phyloP scores from a whole-genome alignment of 2,113 vertebrate species.

The Poecilia latipinna region DNA sequence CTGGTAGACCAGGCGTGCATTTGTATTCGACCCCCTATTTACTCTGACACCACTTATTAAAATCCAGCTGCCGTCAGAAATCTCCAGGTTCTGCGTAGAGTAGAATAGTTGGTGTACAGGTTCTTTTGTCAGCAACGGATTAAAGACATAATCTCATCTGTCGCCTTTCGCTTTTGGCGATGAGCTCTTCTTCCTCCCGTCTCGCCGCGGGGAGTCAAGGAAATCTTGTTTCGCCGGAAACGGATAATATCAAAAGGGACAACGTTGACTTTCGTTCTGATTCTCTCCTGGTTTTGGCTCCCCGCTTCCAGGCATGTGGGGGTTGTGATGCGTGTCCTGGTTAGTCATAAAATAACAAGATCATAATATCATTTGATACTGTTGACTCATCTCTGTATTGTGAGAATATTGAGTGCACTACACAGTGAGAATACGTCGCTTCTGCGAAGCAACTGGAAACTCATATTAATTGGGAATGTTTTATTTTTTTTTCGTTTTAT shows the following conservation, averaged over 20 bases:
- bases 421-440: background rate
- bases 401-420: slow-evolving; percentile 15
- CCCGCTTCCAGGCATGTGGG: slow-evolving; percentile 27
- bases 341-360: slow-evolving; percentile 45
- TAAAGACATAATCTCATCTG: background rate
- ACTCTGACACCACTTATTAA: background rate
- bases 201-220: background rate
- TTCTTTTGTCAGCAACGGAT: slow-evolving; percentile 7
- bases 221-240: slow-evolving; percentile 18
- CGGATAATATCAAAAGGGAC: slow-evolving; percentile 39
- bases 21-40: background rate
- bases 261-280: slow-evolving; percentile 40
- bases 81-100: no score
- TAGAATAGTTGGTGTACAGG: background rate
- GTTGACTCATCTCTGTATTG: slow-evolving; percentile 9
- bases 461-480: background rate
- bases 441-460: background rate
- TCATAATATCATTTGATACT: slow-evolving; percentile 28
- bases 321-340: slow-evolving; percentile 28
- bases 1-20: background rate
- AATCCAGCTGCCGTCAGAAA: background rate
- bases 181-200: slow-evolving; percentile 1
- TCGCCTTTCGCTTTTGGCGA: background rate
- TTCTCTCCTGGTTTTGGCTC: slow-evolving; percentile 34
- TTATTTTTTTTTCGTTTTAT: no score